phyloP scores from a whole-genome alignment of 2,888 invertebrate genomes.

The Tetramorium bicarinatum region DNA sequence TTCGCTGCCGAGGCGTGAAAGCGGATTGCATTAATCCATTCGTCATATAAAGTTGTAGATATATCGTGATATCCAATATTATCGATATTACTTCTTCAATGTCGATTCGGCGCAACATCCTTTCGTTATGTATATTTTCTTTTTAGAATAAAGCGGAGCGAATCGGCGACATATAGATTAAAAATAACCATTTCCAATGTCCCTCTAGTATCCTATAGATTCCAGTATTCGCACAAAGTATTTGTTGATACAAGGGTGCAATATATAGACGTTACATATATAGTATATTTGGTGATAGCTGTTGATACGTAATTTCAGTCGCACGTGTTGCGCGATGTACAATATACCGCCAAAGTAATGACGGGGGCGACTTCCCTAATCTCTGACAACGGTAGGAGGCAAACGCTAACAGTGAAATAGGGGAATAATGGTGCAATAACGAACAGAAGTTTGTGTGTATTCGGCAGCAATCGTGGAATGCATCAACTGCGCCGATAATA shows the following conservation, averaged over 20 bases:
- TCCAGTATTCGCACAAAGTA: not conserved
- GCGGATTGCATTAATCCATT: constrained; percentile 51
- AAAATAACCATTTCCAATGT: not conserved
- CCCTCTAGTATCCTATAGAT: not conserved
- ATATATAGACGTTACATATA: not conserved
- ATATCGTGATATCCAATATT: constrained; percentile 34
- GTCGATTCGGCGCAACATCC: not conserved
- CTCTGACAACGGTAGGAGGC: constrained; percentile 31
- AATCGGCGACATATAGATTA: not conserved
- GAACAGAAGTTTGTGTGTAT: constrained; percentile 57
- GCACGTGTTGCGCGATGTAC: constrained; percentile 13
- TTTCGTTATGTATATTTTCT: constrained; percentile 8
- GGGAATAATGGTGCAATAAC: constrained; percentile 39
- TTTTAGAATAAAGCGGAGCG: not conserved
- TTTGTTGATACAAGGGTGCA: not conserved
- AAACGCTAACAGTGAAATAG: constrained; percentile 13
- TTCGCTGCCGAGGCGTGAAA: constrained; percentile 36
- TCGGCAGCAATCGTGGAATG: constrained; percentile 63
- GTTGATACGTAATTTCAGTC: constrained; percentile 25
- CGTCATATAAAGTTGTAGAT: constrained; percentile 42
- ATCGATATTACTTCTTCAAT: constrained; percentile 26
- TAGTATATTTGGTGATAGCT: constrained; percentile 4
- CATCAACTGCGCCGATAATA: constrained; percentile 61
- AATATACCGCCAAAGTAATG: constrained; percentile 12
- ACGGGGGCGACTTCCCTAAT: constrained; percentile 14